These are phyloP conservation scores for Aphrophora alni DNA, from an alignment of 2,888 invertebrate species.

Conservation along the genomic window DNA sequence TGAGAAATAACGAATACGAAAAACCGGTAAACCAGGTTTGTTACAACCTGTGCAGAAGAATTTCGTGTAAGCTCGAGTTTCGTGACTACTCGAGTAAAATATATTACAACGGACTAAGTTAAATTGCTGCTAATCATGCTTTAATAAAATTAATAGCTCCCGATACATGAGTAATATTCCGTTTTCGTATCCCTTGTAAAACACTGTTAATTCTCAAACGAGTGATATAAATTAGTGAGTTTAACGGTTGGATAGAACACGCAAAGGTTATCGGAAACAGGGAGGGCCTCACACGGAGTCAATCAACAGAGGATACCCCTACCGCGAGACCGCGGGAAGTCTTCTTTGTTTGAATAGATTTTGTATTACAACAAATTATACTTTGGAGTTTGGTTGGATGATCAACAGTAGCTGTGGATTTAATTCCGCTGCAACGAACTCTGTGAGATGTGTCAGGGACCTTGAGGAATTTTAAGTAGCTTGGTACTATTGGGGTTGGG, in stretches of 20 bases:
- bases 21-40: background rate
- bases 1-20: background rate
- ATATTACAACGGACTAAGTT: background rate
- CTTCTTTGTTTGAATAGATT: slow-evolving; percentile 5
- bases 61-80: background rate
- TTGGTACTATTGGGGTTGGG: too few relatives aligned
- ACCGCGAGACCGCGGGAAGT: background rate
- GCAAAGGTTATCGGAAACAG: background rate
- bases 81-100: background rate
- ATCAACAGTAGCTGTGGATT: background rate
- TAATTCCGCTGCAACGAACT: background rate
- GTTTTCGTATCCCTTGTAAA: background rate
- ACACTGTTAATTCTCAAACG: background rate
- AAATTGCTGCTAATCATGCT: background rate
- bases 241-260: background rate
- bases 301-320: too few relatives aligned
- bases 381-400: background rate
- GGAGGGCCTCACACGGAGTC: slow-evolving; percentile 6
- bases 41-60: background rate
- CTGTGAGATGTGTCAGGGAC: background rate
- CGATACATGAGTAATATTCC: background rate
- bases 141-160: background rate
- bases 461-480: background rate
- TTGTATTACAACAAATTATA: background rate
- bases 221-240: background rate